Percentiles rank a stretch among this genome's conserved stretches.
Evolutionary conservation across 53 echinoderm and acorn worm species (phyloP).

Genomic region (Mesocentrotus franciscanus): DNA sequence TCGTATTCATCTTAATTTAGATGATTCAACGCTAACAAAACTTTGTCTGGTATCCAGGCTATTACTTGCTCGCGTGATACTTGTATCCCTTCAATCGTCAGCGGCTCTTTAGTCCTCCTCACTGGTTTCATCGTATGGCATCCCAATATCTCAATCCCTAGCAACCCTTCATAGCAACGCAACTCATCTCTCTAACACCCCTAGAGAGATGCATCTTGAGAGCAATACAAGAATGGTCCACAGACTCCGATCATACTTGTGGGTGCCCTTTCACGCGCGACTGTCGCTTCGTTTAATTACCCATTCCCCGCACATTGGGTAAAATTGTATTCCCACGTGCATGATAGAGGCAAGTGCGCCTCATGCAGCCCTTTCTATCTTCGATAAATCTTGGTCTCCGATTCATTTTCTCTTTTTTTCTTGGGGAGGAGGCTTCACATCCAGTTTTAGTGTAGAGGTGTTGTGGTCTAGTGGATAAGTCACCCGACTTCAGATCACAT

Average conservation of each 20-base stretch:
- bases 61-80: neutral
- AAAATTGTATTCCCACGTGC: neutral
- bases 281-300: neutral
- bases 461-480: no score
- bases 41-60: neutral
- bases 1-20: no score
- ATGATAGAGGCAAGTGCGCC: neutral
- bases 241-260: neutral
- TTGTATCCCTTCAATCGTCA: conserved; percentile 21
- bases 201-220: neutral
- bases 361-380: neutral
- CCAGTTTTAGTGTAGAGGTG: no score
- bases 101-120: neutral
- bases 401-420: neutral
- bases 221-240: neutral
- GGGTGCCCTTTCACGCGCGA: neutral
- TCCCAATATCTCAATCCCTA: conserved; percentile 38
- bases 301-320: neutral
- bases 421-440: neutral
- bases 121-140: conserved; percentile 12
- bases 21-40: neutral
- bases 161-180: conserved; percentile 45
- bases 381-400: neutral
- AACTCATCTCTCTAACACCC: conserved; percentile 21
- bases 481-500: no score